phyloP scores from a whole-genome alignment of 1,140 invertebrate species.

The Riptortus pedestris region DNA sequence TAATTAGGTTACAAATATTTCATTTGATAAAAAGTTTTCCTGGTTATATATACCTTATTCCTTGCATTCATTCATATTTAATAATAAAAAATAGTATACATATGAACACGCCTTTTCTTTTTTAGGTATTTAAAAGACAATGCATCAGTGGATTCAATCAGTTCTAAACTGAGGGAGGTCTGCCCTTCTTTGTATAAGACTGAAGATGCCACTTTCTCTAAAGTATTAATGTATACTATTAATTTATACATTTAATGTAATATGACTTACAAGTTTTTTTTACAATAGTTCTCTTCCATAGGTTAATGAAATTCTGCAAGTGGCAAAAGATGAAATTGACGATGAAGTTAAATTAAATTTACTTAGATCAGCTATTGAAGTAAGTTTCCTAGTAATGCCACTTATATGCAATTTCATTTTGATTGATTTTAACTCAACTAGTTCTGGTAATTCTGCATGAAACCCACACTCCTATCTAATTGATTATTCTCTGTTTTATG shows the following conservation, averaged over 20 bases:
- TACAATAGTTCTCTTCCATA: background rate
- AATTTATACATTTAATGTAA: background rate
- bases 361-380: slow-evolving; percentile 23
- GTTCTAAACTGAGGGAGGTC: slow-evolving; percentile 71
- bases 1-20: too few relatives aligned
- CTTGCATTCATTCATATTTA: too few relatives aligned
- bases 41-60: too few relatives aligned
- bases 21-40: too few relatives aligned
- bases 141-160: slow-evolving; percentile 85
- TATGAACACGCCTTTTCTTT: too few relatives aligned
- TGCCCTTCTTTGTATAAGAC: slow-evolving; percentile 88
- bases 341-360: slow-evolving; percentile 25
- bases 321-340: slow-evolving; percentile 25
- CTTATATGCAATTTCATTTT: too few relatives aligned
- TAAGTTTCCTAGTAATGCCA: background rate
- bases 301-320: slow-evolving; percentile 29
- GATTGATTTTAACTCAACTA: too few relatives aligned
- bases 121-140: slow-evolving; percentile 82
- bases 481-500: too few relatives aligned
- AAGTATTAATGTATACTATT: slow-evolving; percentile 47
- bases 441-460: too few relatives aligned
- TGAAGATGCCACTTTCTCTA: slow-evolving; percentile 90
- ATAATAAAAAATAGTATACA: too few relatives aligned
- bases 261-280: background rate
- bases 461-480: too few relatives aligned